Conservation (phyloP, 2,113 vertebrate species). For the Calidris pugnax region DNA sequence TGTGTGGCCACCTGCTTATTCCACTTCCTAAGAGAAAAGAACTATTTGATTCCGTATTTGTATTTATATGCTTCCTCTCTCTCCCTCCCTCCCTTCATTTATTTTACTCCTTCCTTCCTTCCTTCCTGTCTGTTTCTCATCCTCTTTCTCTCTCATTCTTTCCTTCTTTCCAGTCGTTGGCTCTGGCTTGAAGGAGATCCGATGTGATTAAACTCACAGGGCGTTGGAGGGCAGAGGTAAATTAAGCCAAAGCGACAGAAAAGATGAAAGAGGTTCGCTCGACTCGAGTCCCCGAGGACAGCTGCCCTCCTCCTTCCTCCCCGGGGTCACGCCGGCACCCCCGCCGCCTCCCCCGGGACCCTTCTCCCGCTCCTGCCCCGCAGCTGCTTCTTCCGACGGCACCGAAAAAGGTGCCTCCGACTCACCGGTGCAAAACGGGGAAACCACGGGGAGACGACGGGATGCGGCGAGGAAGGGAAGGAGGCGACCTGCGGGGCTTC, state of each 20-base stretch:
- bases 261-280: slow-evolving; percentile 52
- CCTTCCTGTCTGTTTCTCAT: too few relatives aligned
- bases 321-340: slow-evolving; percentile 8
- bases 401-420: background rate
- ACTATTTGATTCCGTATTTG: background rate
- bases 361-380: background rate
- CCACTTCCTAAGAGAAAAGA: background rate
- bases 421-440: background rate
- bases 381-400: background rate
- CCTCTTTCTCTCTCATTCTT: background rate
- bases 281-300: background rate
- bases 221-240: slow-evolving; percentile 47
- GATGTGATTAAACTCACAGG: slow-evolving; percentile 60
- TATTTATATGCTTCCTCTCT: background rate
- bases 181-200: slow-evolving; percentile 47
- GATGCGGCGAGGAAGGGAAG: background rate
- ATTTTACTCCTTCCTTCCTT: background rate
- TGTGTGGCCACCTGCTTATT: background rate
- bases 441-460: background rate
- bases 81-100: background rate
- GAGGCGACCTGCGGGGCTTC: background rate
- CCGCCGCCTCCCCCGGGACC: background rate
- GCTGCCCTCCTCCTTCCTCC: background rate
- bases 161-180: slow-evolving; percentile 37
- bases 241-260: slow-evolving; percentile 64